These are phyloP conservation scores for Heliconius hortense DNA, from an alignment of 2,888 invertebrate genomes.

Conservation along the genomic window DNA sequence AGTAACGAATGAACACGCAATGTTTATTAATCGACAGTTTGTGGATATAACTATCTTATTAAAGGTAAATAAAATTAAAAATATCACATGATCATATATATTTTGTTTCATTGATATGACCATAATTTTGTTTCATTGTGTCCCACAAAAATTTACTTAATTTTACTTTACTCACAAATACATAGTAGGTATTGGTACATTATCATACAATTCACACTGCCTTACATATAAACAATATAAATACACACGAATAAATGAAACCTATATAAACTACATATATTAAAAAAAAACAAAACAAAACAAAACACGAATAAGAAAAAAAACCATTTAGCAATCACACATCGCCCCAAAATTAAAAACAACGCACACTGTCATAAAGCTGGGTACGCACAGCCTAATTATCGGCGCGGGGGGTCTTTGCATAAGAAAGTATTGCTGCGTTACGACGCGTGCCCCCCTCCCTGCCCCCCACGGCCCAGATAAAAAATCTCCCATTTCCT, in stretches of 20 bases:
- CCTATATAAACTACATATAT: neutral
- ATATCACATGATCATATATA: neutral
- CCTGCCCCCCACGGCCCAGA: conserved; percentile 66
- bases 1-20: neutral
- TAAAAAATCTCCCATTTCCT: conserved; percentile 83
- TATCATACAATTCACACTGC: no score
- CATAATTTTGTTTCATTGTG: no score
- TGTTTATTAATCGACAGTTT: neutral
- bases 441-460: conserved; percentile 72
- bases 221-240: no score
- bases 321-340: conserved; percentile 40
- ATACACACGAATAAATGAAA: neutral
- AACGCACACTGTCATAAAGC: conserved; percentile 61
- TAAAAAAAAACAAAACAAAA: neutral
- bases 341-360: conserved; percentile 70
- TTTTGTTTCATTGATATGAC: no score
- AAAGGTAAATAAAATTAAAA: neutral
- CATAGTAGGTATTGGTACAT: no score
- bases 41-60: neutral
- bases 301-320: conserved; percentile 2
- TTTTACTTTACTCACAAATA: no score
- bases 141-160: no score
- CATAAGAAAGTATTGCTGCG: conserved; percentile 82
- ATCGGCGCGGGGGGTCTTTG: conserved; percentile 77
- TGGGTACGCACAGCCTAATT: conserved; percentile 74